Percentiles rank a stretch among this genome's conserved stretches.
phyloP scores from a whole-genome alignment of 1,140 invertebrate species.

The Neodiprion fabricii region DNA sequence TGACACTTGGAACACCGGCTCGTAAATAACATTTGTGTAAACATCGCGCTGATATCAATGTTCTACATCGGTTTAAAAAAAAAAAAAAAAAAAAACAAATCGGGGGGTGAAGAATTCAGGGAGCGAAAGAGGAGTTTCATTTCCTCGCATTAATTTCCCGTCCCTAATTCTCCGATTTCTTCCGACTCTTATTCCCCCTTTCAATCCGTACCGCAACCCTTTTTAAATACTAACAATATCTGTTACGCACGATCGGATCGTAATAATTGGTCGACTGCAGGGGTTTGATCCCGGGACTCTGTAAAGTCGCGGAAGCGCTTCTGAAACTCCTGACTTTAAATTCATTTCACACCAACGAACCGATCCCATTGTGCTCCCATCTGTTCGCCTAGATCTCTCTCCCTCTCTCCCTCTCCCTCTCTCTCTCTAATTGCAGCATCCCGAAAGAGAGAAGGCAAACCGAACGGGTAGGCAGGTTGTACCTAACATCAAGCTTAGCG shows the following conservation, averaged over 20 bases:
- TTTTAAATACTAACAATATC: conserved; percentile 48
- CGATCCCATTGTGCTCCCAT: conserved; percentile 54
- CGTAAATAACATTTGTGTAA: too few species aligned
- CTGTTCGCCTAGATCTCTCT: conserved; percentile 37
- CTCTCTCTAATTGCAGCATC: conserved; percentile 12
- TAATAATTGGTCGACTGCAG: conserved; percentile 44
- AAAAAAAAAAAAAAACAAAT: too few species aligned
- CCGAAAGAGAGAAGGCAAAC: background rate
- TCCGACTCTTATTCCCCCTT: background rate
- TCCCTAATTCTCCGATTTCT: background rate
- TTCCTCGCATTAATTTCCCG: too few species aligned
- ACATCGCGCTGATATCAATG: too few species aligned
- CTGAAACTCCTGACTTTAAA: conserved; percentile 55
- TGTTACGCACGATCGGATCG: conserved; percentile 53
- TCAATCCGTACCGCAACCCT: conserved; percentile 8
- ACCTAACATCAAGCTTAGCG: background rate
- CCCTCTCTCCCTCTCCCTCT: background rate
- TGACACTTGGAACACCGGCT: too few species aligned
- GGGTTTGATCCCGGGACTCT: conserved; percentile 12
- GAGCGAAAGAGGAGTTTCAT: too few species aligned
- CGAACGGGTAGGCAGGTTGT: conserved; percentile 14
- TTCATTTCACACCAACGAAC: conserved; percentile 53
- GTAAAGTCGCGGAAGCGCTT: conserved; percentile 12
- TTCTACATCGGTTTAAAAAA: too few species aligned
- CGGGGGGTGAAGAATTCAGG: too few species aligned